Base-by-base conservation (phyloP, 2,888 invertebrate species). In the Tethea ocularis region DNA sequence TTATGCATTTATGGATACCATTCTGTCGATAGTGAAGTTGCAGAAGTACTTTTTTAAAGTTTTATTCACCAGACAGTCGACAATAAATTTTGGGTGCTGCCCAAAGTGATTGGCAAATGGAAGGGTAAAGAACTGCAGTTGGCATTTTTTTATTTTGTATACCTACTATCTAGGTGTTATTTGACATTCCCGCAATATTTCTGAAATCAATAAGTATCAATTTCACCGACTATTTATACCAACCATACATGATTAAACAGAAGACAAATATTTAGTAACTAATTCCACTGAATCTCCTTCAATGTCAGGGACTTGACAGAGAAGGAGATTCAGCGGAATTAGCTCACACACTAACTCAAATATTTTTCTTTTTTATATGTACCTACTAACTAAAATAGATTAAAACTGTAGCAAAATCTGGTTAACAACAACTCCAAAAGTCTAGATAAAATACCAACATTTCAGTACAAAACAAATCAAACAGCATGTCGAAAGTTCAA, bases 1-100 rank as follows among this genome's bases (percentile, higher is more conserved):
- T 33, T 54, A 54, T 33, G 33, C 54, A 36, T 54, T 54, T 54
- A 54, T 54, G 54, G 33, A 33, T 2, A 8, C 46, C 46, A 46
- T 46, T 46, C 38, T 46, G 20, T 20, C 46, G 54, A 54, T 17
- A 54, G 36, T 54, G 54, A 33, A 33, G 20, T 46, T 20, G 46
- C 46, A 20, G 17, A 20, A 2, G 46, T 10, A 46, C 46, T 10
- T 20, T 17, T 46, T 46, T 7, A 46, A 46, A 20, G 15, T 46
- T 46, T 46, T 46, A 46, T 46, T 46, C 46, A 46, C 17, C 46
- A 46, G 20, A 46, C 46, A 46, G 46, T 17, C 46, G 46, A 3
- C 20, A 20, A 20, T 46, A 46, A 46, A 46, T 46, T 46, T 46
- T 20, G 20, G 46, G 10, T 46, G 46, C 20, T 5, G 20, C 20